Base-by-base conservation (phyloP, 2,113 vertebrate genomes). In the Grammatotria lemairii region DNA sequence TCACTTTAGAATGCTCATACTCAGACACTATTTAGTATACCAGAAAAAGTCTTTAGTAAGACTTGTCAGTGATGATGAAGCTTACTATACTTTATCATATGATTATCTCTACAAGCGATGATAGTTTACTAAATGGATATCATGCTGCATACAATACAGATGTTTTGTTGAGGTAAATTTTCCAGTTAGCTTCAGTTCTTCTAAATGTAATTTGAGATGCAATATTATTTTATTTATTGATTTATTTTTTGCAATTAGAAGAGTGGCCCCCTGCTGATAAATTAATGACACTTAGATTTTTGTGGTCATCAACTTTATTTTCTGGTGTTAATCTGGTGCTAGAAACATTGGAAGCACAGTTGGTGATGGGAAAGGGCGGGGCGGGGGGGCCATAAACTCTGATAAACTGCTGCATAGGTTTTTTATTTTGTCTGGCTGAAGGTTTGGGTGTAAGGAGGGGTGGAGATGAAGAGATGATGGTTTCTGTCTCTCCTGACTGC, bases 311-410 rank as follows among this genome's bases (percentile, higher is more conserved):
- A 0, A 75, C 40, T 17, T 47, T 12, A 12, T 75, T 47, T 75
- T 28, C 16, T 8, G 14, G 68, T 73, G 21, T 45, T 26, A 73
- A 45, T 2, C 21, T 0, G 42, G 1, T 28, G 42, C 23, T 26
- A 16, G 70, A 75, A 75, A 1, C 14, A 10, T 47, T 75, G 42
- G 33, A 65, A 38, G 33, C 42, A 75, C 23, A 28, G 23, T 47
- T 28, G 40, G 40, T 75, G 70, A 75, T 49, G 14, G 1, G 26
- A 31, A 31, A 7, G 16, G 16, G 23, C 0, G 2, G 14, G 21
- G 13, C 0, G 0, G n/a, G n/a, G 4, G 5, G 5, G 4, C 8
- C 19, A 9, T 26, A 45, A 17, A 17, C 9, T 47, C 23, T 5
- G 16, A 78, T 49, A 49, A 78, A 78, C 45, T 49, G 42, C 70